Evolutionary conservation across 2,797 vertebrate species (phyloP).

Genomic region (Sarcoramphus papa): DNA sequence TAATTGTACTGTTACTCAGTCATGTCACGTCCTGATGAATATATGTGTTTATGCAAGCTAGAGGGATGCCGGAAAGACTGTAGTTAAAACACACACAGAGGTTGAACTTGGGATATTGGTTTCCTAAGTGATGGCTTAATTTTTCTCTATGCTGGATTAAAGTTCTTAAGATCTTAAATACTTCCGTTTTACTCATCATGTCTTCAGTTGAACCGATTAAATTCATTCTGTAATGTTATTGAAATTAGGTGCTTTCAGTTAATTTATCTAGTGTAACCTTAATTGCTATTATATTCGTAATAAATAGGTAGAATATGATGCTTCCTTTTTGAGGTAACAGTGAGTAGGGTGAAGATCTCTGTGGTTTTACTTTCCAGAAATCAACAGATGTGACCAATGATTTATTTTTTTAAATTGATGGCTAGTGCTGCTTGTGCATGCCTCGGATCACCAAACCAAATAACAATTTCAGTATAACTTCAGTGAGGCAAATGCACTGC

Average conservation of each 20-base stretch:
- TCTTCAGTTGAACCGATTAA: background rate
- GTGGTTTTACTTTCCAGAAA: background rate
- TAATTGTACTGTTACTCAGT: background rate
- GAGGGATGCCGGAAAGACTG: background rate
- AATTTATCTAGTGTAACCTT: background rate
- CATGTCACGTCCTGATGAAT: rapidly evolving
- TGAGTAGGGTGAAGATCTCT: background rate
- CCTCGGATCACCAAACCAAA: background rate
- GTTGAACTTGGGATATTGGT: background rate
- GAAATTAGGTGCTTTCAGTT: background rate
- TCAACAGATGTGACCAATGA: background rate
- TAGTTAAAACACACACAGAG: background rate
- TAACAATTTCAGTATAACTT: background rate
- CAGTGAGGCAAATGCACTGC: background rate
- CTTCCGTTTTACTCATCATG: background rate
- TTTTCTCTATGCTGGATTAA: background rate
- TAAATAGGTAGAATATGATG: background rate
- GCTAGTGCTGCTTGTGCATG: background rate
- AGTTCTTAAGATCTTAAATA: background rate
- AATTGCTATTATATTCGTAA: background rate
- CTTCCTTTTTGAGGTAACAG: background rate
- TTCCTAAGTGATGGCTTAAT: background rate
- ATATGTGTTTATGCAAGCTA: background rate
- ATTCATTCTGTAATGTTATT: background rate
- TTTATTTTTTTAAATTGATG: background rate